Conservation (phyloP, 2,888 invertebrate genomes). For the Resseliella maxima region DNA sequence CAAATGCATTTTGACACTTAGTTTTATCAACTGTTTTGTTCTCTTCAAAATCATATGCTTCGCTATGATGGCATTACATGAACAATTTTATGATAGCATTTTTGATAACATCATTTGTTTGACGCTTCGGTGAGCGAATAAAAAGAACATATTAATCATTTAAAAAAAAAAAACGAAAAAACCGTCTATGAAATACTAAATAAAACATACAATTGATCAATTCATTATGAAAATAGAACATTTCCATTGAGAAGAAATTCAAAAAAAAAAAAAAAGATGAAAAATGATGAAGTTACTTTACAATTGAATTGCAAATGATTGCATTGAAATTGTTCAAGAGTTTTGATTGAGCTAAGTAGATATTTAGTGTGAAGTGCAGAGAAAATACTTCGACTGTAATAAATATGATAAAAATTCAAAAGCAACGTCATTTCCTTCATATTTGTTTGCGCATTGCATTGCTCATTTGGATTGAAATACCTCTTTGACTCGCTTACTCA, state of each 20-base stretch:
- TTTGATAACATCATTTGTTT: neutral
- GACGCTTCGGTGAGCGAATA: neutral
- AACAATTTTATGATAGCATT: neutral
- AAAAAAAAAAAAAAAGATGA: neutral
- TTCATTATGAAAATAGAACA: neutral
- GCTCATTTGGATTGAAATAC: neutral
- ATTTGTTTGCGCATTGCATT: neutral
- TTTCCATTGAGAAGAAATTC: neutral
- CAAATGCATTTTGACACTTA: conserved; percentile 19
- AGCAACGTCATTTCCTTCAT: conserved; percentile 9
- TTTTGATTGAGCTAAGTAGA: conserved; percentile 31
- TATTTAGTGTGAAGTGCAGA: neutral
- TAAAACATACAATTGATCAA: too few species aligned
- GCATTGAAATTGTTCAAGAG: neutral
- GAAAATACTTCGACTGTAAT: neutral
- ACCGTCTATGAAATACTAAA: too few species aligned
- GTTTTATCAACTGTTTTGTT: neutral
- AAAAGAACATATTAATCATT: neutral
- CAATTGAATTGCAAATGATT: conserved; percentile 15
- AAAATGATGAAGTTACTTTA: neutral
- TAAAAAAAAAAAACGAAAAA: too few species aligned
- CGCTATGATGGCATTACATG: neutral
- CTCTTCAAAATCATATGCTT: neutral
- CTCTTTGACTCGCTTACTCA: too few species aligned
- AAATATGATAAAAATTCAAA: conserved; percentile 10